Conservation (phyloP, 2,888 invertebrate species). For the Aproaerema taeniolella region DNA sequence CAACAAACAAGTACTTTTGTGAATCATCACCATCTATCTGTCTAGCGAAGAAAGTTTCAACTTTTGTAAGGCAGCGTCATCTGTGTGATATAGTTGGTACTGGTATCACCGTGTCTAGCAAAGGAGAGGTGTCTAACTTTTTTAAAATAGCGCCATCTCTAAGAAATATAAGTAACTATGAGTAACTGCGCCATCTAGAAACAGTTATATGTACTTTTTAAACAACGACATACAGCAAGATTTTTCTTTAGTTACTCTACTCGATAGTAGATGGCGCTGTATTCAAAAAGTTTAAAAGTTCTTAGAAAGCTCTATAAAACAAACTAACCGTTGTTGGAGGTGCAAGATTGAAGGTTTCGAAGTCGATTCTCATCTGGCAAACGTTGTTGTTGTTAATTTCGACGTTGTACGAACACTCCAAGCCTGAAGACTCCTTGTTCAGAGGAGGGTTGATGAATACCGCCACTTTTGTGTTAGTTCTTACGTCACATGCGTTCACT, state of each 20-base stretch:
- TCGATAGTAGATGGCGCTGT: not conserved
- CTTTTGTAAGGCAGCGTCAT: not conserved
- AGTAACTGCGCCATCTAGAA: no score
- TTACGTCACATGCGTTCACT: constrained; percentile 68
- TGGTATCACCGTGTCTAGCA: not conserved
- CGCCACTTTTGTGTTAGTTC: constrained; percentile 60
- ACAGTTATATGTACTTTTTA: no score
- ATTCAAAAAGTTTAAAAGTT: not conserved
- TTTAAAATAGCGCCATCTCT: no score
- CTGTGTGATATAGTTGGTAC: not conserved
- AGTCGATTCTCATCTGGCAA: constrained; percentile 79
- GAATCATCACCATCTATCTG: not conserved
- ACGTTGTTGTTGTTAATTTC: constrained; percentile 78
- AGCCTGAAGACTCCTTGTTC: constrained; percentile 53
- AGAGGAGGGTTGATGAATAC: constrained; percentile 69
- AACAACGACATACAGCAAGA: no score
- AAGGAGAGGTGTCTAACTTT: not conserved
- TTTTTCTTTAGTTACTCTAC: not conserved
- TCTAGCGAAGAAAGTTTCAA: not conserved
- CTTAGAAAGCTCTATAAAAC: not conserved
- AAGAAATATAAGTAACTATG: no score
- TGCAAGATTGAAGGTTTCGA: constrained; percentile 74
- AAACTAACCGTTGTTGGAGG: constrained; percentile 60
- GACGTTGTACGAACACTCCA: constrained; percentile 74
- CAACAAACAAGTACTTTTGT: not conserved